Percentiles rank a stretch among this genome's conserved stretches.
Evolutionary conservation across 2,888 invertebrate genomes (phyloP).

Genomic region (Phrixothrix hirtus): DNA sequence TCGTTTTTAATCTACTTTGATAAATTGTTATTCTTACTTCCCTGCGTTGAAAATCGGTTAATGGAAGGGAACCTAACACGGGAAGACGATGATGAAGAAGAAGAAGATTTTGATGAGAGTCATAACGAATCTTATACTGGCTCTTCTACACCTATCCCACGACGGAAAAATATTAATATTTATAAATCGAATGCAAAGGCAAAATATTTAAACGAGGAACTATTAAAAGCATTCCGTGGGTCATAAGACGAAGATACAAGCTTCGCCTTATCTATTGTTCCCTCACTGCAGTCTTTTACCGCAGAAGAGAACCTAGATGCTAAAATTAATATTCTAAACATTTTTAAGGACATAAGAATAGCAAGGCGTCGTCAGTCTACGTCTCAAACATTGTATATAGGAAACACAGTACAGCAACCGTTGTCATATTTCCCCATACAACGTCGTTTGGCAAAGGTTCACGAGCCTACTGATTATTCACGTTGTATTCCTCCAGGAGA

Average conservation of each 20-base stretch:
- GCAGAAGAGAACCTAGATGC: slow-evolving; percentile 1
- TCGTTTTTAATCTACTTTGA: not conserved
- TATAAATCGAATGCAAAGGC: too few relatives aligned
- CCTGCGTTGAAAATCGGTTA: not conserved
- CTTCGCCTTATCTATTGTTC: slow-evolving; percentile 5
- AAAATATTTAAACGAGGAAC: not conserved
- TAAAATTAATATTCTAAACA: not conserved
- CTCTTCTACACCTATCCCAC: too few relatives aligned
- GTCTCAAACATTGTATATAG: too few relatives aligned
- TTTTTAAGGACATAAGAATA: not conserved
- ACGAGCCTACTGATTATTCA: not conserved
- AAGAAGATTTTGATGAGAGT: not conserved
- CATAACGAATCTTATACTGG: too few relatives aligned
- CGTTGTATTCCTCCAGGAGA: not conserved
- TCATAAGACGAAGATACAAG: slow-evolving; percentile 7
- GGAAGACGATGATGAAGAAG: not conserved
- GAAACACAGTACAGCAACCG: too few relatives aligned
- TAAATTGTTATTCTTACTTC: not conserved
- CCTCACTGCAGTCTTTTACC: not conserved
- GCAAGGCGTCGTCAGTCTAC: not conserved
- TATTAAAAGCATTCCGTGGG: slow-evolving; percentile 4
- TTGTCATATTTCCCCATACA: too few relatives aligned
- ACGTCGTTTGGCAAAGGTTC: not conserved
- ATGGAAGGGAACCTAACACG: not conserved
- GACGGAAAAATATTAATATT: too few relatives aligned